Evolutionary conservation across 2,888 invertebrate genomes (phyloP).

Genomic region (Papilio demoleus): DNA sequence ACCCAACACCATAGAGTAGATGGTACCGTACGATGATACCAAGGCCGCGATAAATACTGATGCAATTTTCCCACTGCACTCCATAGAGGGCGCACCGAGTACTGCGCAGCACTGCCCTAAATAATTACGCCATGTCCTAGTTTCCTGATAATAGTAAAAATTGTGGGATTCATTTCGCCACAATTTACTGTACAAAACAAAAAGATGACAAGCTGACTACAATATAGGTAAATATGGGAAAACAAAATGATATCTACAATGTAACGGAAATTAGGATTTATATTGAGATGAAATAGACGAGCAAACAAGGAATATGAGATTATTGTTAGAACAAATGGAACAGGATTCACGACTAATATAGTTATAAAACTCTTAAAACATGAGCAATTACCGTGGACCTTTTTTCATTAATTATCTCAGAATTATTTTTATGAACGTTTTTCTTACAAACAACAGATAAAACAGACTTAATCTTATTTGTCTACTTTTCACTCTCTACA

Average conservation of each 20-base stretch:
- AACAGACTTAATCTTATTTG: too few relatives aligned
- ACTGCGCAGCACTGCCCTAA: constrained; percentile 28
- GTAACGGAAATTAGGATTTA: neutral
- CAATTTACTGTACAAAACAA: too few relatives aligned
- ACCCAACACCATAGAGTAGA: neutral
- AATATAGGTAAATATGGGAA: neutral
- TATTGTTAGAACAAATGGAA: neutral
- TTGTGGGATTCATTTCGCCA: neutral
- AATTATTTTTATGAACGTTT: too few relatives aligned
- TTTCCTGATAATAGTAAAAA: neutral
- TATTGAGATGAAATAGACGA: neutral
- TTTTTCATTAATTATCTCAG: too few relatives aligned
- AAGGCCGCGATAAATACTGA: constrained; percentile 31
- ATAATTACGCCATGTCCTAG: constrained; percentile 1
- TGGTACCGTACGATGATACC: constrained; percentile 30
- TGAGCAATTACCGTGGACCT: too few relatives aligned
- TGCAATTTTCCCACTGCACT: neutral
- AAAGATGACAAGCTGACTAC: too few relatives aligned
- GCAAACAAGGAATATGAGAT: neutral
- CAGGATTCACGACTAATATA: neutral
- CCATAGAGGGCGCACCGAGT: constrained; percentile 18
- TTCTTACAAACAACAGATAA: too few relatives aligned
- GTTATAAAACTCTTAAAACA: neutral
- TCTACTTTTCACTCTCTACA: too few relatives aligned
- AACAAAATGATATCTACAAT: neutral